Base-by-base conservation (phyloP, 2,888 invertebrate species). In the Philhelius pedissequus region DNA sequence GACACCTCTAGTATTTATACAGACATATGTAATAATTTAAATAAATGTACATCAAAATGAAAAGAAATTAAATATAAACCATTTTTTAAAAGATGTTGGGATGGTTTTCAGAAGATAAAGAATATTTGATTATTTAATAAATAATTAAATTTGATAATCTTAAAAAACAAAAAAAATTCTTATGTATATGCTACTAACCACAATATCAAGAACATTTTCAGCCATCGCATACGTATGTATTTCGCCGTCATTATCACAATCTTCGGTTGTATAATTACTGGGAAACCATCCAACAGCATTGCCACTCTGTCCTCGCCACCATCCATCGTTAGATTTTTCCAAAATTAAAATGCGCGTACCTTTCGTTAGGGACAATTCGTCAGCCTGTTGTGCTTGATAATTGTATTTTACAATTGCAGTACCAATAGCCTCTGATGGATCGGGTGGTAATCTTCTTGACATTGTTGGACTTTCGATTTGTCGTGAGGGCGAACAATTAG, bases 301-400 rank as follows among this genome's bases (percentile, higher is more conserved):
- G 92, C 78, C 92, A 91, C 92, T 94, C 92, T 97, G 97, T 64
- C 99, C 99, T 89, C 98, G 94, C 99, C 99, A 99, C 99, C 99
- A 99, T 83, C 97, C 98, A 92, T 99, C 99, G 88, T 98, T 98
- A 89, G 98, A 98, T 92, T 99, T 99, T 92, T 99, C 99, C 87
- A 99, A 93, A 87, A 99, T 99, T 84, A 97, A 94, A 87, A 99
- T 98, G 88, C 97, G 93, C 74, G 98, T 98, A 87, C 98, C 99
- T 93, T 99, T 99, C 52, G 96, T 95, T 86, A 99, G 94, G 0
- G 97, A 96, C 71, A 99, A 93, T 91, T 99, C 99, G 90, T 99
- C 99, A 1, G 97, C 95, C 92, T 99, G 98, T 92, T 98, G 97
- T 52, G 99, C 98, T 91, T 95, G 95, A 92, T 97, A 97, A 92